Evolutionary conservation across 1,140 invertebrate genomes (phyloP).

Genomic region (Pygmarrhopalites habei): DNA sequence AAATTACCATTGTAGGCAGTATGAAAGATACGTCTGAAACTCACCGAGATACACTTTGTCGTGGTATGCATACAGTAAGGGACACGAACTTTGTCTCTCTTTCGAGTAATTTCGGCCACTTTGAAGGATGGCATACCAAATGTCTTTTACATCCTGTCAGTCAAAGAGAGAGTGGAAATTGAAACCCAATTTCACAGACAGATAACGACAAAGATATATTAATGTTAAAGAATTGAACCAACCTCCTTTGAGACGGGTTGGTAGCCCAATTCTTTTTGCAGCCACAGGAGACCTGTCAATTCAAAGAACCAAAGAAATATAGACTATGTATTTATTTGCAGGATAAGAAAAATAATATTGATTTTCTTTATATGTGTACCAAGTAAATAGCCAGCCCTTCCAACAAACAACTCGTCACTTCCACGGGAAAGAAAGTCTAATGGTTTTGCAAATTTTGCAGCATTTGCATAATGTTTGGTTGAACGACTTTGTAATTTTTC

Average conservation of each 20-base stretch:
- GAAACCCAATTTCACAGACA: too few species aligned
- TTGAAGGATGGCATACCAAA: conserved; percentile 60
- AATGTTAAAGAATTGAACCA: too few species aligned
- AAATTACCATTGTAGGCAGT: too few species aligned
- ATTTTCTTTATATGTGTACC: too few species aligned
- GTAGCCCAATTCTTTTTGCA: conserved; percentile 55
- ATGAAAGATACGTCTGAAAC: conserved; percentile 2
- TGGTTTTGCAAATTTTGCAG: conserved; percentile 45
- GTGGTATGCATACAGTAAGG: conserved; percentile 79
- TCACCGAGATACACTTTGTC: conserved; percentile 69
- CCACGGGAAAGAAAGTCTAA: conserved; percentile 55
- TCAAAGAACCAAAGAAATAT: too few species aligned
- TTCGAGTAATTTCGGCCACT: conserved; percentile 63
- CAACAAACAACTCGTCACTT: conserved; percentile 76
- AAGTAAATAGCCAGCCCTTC: conserved; percentile 68
- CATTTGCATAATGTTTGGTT: conserved; percentile 38
- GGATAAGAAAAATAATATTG: too few species aligned
- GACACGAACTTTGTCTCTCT: conserved; percentile 52
- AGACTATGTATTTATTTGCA: too few species aligned
- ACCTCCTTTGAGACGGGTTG: too few species aligned
- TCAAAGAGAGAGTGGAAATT: too few species aligned
- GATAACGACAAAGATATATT: too few species aligned
- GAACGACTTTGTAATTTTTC: neutral
- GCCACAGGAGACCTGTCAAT: too few species aligned
- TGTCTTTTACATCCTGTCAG: conserved; percentile 43